These are phyloP conservation scores for Agonopterix arenella DNA, from an alignment of 2,888 invertebrate species.

Conservation along the genomic window DNA sequence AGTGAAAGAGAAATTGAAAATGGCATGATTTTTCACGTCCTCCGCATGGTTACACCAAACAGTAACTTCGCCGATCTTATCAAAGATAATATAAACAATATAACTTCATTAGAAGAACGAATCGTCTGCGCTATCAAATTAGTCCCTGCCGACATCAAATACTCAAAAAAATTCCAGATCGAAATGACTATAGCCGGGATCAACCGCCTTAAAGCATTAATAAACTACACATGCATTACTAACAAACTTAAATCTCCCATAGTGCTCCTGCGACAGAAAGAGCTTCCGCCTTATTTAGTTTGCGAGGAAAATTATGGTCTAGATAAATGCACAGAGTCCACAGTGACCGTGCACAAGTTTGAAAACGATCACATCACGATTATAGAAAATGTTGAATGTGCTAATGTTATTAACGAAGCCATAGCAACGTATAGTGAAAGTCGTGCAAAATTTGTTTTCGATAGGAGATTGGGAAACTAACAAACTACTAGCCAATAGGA, in stretches of 20 bases:
- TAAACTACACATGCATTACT: too few species aligned
- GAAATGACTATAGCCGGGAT: constrained; percentile 41
- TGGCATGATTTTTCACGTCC: constrained; percentile 71
- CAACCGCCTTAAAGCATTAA: constrained; percentile 60
- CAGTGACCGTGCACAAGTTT: not conserved
- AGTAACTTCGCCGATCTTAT: constrained; percentile 45
- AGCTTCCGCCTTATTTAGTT: not conserved
- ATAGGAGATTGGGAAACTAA: too few species aligned
- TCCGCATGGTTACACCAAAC: constrained; percentile 66
- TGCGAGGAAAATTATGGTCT: not conserved
- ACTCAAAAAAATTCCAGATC: constrained; percentile 40
- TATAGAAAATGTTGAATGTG: not conserved
- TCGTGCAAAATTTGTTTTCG: too few species aligned
- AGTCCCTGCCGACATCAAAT: constrained; percentile 49
- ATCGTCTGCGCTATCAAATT: constrained; percentile 62
- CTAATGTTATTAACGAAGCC: constrained; percentile 2
- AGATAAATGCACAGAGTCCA: not conserved
- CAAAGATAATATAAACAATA: constrained; percentile 57
- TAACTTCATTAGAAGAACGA: constrained; percentile 76
- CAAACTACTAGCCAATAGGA: too few species aligned
- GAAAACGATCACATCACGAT: constrained; percentile 1
- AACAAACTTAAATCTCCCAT: constrained; percentile 2
- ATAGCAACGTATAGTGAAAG: not conserved
- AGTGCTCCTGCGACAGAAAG: not conserved
- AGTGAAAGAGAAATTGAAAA: constrained; percentile 72